Conservation (phyloP, 2,888 invertebrate genomes). For the Silvanus unidentatus region DNA sequence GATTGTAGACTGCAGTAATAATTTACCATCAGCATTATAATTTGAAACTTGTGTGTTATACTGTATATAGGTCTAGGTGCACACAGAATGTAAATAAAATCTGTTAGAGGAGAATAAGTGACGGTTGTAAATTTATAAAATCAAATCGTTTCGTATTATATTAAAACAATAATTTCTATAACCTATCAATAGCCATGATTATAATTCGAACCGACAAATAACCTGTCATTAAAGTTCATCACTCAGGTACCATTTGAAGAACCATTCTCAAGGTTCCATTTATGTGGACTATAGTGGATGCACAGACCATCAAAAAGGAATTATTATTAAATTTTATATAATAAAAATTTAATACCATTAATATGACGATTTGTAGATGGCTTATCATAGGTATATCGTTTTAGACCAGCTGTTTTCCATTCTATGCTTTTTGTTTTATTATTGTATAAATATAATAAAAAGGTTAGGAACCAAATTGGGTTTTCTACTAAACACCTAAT, state of each 20-base stretch:
- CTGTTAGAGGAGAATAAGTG: too few relatives aligned
- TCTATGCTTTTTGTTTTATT: not conserved
- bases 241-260: constrained; percentile 2
- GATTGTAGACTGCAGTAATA: too few relatives aligned
- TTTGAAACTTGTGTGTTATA: too few relatives aligned
- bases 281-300: too few relatives aligned
- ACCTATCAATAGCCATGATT: constrained; percentile 21
- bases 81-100: too few relatives aligned
- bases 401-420: constrained; percentile 21
- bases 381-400: constrained; percentile 17
- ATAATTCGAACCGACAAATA: constrained; percentile 19
- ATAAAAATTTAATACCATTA: constrained; percentile 17
- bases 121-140: too few relatives aligned
- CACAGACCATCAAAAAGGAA: too few relatives aligned
- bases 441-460: constrained; percentile 9
- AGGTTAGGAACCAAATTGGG: constrained; percentile 10
- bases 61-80: too few relatives aligned
- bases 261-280: too few relatives aligned
- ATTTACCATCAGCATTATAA: too few relatives aligned
- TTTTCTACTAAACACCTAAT: constrained; percentile 24
- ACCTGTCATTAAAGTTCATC: constrained; percentile 21
- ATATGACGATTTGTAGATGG: constrained; percentile 27
- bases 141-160: too few relatives aligned
- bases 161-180: too few relatives aligned
- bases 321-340: constrained; percentile 5